Conservation (phyloP, 1,140 invertebrate species). For the Pomacea maculata region DNA sequence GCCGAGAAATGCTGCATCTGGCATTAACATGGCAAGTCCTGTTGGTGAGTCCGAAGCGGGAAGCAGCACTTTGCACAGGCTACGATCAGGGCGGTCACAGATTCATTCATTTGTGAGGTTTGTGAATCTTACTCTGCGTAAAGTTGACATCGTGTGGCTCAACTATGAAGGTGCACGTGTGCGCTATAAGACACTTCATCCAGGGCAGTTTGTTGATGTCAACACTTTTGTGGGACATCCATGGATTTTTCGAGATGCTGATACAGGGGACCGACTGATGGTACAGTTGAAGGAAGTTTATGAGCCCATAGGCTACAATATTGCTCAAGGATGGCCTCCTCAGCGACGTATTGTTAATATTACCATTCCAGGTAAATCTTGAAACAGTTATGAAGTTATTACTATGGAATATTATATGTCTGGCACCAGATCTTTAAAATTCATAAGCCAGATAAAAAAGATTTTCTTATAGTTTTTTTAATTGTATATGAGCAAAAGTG, state of each 20-base stretch:
- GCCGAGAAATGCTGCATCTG: too few species aligned
- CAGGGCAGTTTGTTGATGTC: conserved; percentile 70
- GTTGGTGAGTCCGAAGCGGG: too few species aligned
- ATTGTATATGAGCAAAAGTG: too few species aligned
- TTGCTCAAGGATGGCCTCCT: conserved; percentile 33
- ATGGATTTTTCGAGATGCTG: conserved; percentile 76
- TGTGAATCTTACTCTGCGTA: conserved; percentile 73
- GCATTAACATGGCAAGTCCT: too few species aligned
- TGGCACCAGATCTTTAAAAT: neutral
- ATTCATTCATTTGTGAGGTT: conserved; percentile 73
- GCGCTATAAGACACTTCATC: conserved; percentile 69
- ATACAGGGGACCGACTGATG: conserved; percentile 71
- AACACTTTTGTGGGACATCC: conserved; percentile 79
- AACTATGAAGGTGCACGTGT: conserved; percentile 74
- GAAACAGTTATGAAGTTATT: neutral
- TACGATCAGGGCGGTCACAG: conserved; percentile 30
- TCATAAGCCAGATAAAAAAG: neutral
- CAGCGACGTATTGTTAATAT: conserved; percentile 41
- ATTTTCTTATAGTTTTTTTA: conserved; percentile 16
- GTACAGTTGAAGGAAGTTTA: conserved; percentile 41
- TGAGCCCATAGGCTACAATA: conserved; percentile 38
- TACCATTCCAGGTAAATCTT: conserved; percentile 39
- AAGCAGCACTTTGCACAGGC: too few species aligned
- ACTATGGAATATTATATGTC: neutral
- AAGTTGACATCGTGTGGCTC: conserved; percentile 78